A percentile compares a stretch with the other conserved stretches of the same genome.
Conservation (phyloP, 2,113 vertebrate genomes). For the Numida meleagris region DNA sequence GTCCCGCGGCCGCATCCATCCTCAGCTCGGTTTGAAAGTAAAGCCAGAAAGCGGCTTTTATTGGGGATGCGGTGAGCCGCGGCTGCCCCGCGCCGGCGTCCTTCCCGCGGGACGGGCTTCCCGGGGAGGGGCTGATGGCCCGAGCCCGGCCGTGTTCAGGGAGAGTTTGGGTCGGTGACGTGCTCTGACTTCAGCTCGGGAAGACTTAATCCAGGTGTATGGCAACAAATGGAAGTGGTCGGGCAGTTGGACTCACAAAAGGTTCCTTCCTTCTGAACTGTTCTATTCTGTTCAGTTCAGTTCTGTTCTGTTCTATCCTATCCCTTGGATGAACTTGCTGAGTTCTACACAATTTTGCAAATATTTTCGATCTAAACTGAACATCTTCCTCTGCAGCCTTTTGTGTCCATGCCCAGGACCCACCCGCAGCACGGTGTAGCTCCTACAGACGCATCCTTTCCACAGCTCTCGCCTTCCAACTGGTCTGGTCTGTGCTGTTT, state of each 20-base stretch:
- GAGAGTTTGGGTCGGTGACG: neutral
- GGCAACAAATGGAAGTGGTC: neutral
- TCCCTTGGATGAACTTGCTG: neutral
- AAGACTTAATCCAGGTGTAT: too few relatives aligned
- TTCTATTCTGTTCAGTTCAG: neutral
- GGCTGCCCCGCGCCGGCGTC: neutral
- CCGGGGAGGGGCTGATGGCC: neutral
- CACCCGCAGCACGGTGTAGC: neutral
- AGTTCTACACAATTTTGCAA: neutral
- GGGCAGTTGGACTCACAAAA: neutral
- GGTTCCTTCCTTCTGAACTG: neutral
- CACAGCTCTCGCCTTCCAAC: neutral
- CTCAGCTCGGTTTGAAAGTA: neutral
- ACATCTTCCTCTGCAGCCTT: neutral
- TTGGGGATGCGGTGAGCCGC: accelerated
- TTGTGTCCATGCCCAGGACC: neutral
- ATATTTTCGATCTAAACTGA: neutral
- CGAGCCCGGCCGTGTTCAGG: neutral
- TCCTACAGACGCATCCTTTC: accelerated
- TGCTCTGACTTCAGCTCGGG: neutral
- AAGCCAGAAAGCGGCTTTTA: neutral
- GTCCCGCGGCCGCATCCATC: neutral
- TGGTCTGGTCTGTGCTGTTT: neutral
- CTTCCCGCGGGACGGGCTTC: neutral
- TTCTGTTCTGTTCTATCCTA: neutral